These are phyloP conservation scores for Enteromius mattozi DNA, from an alignment of 2,797 vertebrate genomes.

Conservation along the genomic window DNA sequence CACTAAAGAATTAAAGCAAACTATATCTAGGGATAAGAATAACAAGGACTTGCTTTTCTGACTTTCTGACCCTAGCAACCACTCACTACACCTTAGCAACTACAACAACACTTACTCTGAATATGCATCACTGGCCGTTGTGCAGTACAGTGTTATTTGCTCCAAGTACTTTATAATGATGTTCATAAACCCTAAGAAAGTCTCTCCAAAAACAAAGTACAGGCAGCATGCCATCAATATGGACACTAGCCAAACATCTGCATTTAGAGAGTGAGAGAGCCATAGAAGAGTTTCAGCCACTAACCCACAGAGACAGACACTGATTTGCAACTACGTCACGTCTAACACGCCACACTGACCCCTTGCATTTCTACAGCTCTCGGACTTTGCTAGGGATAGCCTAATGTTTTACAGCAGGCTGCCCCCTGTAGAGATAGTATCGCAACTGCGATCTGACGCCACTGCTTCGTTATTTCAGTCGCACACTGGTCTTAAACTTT, in stretches of 20 bases:
- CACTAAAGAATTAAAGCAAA: not conserved
- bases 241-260: conserved; percentile 35
- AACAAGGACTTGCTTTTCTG: not conserved
- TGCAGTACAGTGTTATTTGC: not conserved
- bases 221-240: conserved; percentile 11
- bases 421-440: conserved; percentile 26
- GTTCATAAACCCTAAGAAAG: conserved; percentile 1
- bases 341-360: conserved; percentile 13
- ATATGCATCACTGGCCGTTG: not conserved
- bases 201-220: conserved; percentile 1
- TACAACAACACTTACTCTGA: not conserved
- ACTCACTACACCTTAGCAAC: not conserved
- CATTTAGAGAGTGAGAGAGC: conserved; percentile 49
- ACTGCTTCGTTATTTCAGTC: not conserved
- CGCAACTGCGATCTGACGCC: not conserved
- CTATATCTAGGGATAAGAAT: not conserved
- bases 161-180: not conserved
- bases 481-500: conserved; percentile 11
- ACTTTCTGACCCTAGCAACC: not conserved
- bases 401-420: conserved; percentile 14
- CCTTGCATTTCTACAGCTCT: conserved; percentile 5
- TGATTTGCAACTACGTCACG: conserved; percentile 26
- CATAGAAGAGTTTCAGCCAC: conserved; percentile 17
- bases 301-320: conserved; percentile 16
- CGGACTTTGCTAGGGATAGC: not conserved